Evolutionary conservation across 2,797 vertebrate species (phyloP), one percentile per base, ranked within the genome.

Genomic region (Peromyscus nudipes): DNA sequence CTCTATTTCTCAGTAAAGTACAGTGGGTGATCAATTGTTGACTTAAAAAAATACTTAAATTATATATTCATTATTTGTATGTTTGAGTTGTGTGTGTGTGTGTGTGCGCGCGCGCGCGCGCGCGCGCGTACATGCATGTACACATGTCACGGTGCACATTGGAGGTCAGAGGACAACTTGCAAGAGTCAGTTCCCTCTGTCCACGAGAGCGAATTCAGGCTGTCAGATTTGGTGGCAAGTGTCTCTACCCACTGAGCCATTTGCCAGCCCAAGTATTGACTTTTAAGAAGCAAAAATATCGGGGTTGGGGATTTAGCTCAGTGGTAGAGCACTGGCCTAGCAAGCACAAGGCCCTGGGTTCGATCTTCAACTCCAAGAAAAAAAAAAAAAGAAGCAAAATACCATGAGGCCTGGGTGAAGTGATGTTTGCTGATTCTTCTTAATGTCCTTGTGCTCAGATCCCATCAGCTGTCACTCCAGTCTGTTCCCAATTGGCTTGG

Each of bases 381-480:
- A n/a, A n/a, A n/a, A n/a, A n/a, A n/a, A n/a, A n/a, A n/a, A n/a
- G n/a, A n/a, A n/a, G 43, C 21, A 34, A 77, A 84, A 60, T 60
- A 43, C 3, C 49, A 12, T 27, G 21, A 31, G 37, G 49, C 37
- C 43, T 77, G 80, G 60, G 49, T 46, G n/a, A 17, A 25, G 31
- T 1, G 23, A 19, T 91, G 81, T 85, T 91, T 91, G 93, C 62
- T 25, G 88, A 91, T 64, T 73, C n/a, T 55, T 89, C 40, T 73
- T 73, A 3, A 79, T 31, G 43, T 71, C 43, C 71, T 92, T 49
- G 55, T 57, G 73, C 55, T 89, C 40, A 52, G 62, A 89, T 85
- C 43, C 37, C n/a, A n/a, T 55, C 34, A 79, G n/a, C 73, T 43
- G 14, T 77, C 34, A 52, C 13, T 34, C 34, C 4, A 64, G 13